Percentiles rank a stretch among this genome's conserved stretches.
phyloP scores from a whole-genome alignment of 2,888 invertebrate species.

The Drosophila eohydei region DNA sequence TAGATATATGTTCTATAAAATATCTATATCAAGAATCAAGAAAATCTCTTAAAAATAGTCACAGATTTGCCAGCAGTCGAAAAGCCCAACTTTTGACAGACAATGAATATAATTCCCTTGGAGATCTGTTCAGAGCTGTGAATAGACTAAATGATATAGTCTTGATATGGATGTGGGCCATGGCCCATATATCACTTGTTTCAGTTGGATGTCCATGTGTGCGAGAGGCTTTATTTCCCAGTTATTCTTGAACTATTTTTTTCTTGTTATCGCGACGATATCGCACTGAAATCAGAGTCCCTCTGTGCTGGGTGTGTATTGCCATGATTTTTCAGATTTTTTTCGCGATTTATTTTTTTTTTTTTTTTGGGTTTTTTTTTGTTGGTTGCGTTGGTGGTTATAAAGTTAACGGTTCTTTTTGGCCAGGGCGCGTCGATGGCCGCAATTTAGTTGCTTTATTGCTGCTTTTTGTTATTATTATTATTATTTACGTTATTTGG shows the following conservation, averaged over 20 bases:
- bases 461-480: constrained; percentile 40
- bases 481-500: constrained; percentile 19
- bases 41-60: no score
- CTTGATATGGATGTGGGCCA: background rate
- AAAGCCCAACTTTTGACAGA: background rate
- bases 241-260: background rate
- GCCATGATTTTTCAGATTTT: constrained; percentile 70
- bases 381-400: constrained; percentile 43
- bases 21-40: no score
- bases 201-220: background rate
- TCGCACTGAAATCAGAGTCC: constrained; percentile 66
- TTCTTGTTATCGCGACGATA: constrained; percentile 66
- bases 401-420: constrained; percentile 47
- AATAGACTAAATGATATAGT: background rate
- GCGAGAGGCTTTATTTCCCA: constrained; percentile 1
- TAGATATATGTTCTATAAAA: background rate
- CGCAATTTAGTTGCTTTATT: constrained; percentile 50
- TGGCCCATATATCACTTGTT: constrained; percentile 5
- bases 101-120: no score
- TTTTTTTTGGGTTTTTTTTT: background rate
- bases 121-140: background rate
- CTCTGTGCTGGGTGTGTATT: constrained; percentile 63
- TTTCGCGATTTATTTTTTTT: constrained; percentile 6
- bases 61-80: no score
- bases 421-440: constrained; percentile 34